Conservation (phyloP, 2,113 vertebrate species). For the Atractosteus spatula region DNA sequence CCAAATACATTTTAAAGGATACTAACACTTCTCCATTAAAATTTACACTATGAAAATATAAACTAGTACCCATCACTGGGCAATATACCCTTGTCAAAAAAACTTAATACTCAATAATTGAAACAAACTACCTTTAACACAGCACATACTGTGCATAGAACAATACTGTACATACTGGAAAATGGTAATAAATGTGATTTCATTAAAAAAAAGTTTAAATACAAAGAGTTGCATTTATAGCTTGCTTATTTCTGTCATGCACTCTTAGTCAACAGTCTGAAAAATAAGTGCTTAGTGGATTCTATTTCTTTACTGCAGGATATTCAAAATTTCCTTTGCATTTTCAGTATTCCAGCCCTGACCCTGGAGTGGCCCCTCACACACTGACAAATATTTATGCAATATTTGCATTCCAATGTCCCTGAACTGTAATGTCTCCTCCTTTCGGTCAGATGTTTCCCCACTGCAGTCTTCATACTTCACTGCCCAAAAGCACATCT, state of each 20-base stretch:
- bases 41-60: conserved; percentile 57
- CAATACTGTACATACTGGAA: conserved; percentile 54
- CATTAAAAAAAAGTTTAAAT: conserved; percentile 70
- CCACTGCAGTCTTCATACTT: conserved; percentile 73
- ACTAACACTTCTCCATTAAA: conserved; percentile 55
- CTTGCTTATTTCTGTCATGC: conserved; percentile 63
- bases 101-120: conserved; percentile 46
- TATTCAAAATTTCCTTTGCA: conserved; percentile 83
- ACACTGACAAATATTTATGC: conserved; percentile 81
- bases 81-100: conserved; percentile 44
- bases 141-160: conserved; percentile 43
- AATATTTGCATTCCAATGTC: conserved; percentile 86
- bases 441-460: conserved; percentile 57
- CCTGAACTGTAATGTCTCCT: conserved; percentile 75
- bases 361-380: conserved; percentile 85
- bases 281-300: conserved; percentile 56
- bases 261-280: conserved; percentile 61
- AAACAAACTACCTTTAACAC: conserved; percentile 51
- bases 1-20: conserved; percentile 40
- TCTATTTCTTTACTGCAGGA: conserved; percentile 66
- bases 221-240: conserved; percentile 58
- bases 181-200: conserved; percentile 53
- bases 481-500: conserved; percentile 98
- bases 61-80: conserved; percentile 28
- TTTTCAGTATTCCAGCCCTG: conserved; percentile 90